Conservation (phyloP, 2,113 vertebrate species). For the Hiodon tergisus region DNA sequence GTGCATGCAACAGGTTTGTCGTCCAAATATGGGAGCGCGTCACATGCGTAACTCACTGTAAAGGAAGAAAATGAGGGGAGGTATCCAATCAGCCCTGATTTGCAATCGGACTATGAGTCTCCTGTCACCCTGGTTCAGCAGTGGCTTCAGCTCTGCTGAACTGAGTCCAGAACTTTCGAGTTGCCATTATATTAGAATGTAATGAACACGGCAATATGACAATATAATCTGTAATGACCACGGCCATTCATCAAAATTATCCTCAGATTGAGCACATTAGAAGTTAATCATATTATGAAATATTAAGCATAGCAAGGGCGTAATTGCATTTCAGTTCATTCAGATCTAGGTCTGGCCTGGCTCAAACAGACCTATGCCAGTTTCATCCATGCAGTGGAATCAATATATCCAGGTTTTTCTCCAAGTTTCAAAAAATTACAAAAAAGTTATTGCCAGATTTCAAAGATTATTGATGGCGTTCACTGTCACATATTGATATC, state of each 20-base stretch:
- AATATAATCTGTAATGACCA: slow-evolving; percentile 45
- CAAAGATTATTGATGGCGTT: slow-evolving; percentile 14
- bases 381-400: slow-evolving; percentile 11
- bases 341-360: slow-evolving; percentile 27
- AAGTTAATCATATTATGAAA: slow-evolving; percentile 48
- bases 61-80: too few relatives aligned
- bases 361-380: slow-evolving; percentile 19
- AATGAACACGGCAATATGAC: slow-evolving; percentile 36
- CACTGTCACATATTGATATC: slow-evolving; percentile 11
- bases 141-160: not conserved
- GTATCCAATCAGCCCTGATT: too few relatives aligned
- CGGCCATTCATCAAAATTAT: slow-evolving; percentile 43
- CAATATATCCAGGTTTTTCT: slow-evolving; percentile 6
- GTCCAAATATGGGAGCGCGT: too few relatives aligned
- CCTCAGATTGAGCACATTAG: slow-evolving; percentile 32
- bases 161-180: slow-evolving; percentile 12
- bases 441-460: slow-evolving; percentile 6
- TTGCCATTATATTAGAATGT: slow-evolving; percentile 32
- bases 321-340: slow-evolving; percentile 42
- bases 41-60: too few relatives aligned
- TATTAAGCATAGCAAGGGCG: slow-evolving; percentile 36
- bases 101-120: too few relatives aligned
- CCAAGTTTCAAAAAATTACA: not conserved
- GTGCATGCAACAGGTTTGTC: too few relatives aligned
- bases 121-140: too few relatives aligned